Percentiles rank a stretch among this genome's conserved stretches.
Conservation (phyloP, 2,888 invertebrate species). For the Tipula vernalis region DNA sequence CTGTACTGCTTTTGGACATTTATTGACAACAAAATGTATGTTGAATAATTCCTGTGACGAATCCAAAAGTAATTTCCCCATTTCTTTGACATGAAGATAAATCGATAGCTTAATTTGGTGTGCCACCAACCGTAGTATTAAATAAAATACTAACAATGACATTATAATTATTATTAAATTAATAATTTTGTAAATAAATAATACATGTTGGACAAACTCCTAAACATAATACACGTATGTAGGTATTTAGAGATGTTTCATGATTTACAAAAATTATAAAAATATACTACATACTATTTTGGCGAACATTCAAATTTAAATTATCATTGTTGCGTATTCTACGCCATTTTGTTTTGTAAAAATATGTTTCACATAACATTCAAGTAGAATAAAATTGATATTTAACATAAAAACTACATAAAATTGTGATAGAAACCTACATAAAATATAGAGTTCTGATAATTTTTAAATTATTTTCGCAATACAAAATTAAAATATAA, state of each 20-base stretch:
- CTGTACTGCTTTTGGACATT: neutral
- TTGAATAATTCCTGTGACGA: neutral
- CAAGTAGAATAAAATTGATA: neutral
- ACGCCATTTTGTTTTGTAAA: neutral
- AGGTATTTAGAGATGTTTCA: neutral
- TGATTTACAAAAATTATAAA: neutral
- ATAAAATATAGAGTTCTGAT: neutral
- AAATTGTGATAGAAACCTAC: neutral
- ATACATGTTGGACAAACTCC: neutral
- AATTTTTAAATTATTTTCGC: neutral
- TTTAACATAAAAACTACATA: neutral
- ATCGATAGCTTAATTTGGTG: no score
- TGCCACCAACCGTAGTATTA: neutral
- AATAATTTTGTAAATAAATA: neutral
- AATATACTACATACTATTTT: neutral
- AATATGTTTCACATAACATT: neutral
- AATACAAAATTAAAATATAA: neutral
- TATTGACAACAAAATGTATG: neutral
- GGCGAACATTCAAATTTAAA: neutral
- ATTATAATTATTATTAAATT: neutral
- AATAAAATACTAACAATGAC: neutral
- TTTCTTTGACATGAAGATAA: no score
- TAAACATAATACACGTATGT: neutral
- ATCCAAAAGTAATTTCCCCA: no score
- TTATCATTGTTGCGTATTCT: neutral